Conservation (phyloP, 1,140 invertebrate species). For the Anoplophora glabripennis region DNA sequence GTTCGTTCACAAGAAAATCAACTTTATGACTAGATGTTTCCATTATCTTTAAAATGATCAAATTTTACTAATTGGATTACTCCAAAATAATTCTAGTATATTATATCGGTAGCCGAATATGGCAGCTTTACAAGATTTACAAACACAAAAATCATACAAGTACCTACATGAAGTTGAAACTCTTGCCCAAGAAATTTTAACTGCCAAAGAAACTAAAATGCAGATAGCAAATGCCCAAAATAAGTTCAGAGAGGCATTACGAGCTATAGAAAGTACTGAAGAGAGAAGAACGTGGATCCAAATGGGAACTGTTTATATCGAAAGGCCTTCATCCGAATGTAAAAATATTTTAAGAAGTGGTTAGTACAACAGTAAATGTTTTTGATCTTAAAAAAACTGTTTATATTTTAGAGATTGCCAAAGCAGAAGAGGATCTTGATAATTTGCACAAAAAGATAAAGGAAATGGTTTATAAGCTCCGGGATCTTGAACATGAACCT, state of each 20-base stretch:
- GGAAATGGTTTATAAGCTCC: conserved; percentile 33
- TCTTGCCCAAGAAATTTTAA: conserved; percentile 42
- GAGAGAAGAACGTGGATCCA: conserved; percentile 39
- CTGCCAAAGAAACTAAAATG: conserved; percentile 42
- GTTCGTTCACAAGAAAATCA: too few relatives aligned
- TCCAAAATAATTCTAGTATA: too few relatives aligned
- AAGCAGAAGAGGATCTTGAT: conserved; percentile 31
- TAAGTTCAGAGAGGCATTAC: conserved; percentile 41
- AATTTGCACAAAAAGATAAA: conserved; percentile 36
- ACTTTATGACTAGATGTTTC: too few relatives aligned
- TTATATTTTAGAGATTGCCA: conserved; percentile 32
- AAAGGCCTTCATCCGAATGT: conserved; percentile 37
- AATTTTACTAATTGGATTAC: too few relatives aligned
- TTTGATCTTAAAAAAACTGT: not conserved
- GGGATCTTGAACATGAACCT: conserved; percentile 43
- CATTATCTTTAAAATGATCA: too few relatives aligned
- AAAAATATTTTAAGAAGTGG: conserved; percentile 34
- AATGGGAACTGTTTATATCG: conserved; percentile 35
- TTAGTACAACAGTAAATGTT: conserved; percentile 9
- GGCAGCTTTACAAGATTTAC: conserved; percentile 20
- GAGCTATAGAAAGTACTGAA: conserved; percentile 32
- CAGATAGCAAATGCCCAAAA: conserved; percentile 41
- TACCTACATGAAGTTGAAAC: conserved; percentile 43
- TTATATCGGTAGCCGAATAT: too few relatives aligned
- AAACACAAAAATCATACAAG: conserved; percentile 39